Base-by-base conservation (phyloP, 2,113 vertebrate genomes). In the Lanius collurio region DNA sequence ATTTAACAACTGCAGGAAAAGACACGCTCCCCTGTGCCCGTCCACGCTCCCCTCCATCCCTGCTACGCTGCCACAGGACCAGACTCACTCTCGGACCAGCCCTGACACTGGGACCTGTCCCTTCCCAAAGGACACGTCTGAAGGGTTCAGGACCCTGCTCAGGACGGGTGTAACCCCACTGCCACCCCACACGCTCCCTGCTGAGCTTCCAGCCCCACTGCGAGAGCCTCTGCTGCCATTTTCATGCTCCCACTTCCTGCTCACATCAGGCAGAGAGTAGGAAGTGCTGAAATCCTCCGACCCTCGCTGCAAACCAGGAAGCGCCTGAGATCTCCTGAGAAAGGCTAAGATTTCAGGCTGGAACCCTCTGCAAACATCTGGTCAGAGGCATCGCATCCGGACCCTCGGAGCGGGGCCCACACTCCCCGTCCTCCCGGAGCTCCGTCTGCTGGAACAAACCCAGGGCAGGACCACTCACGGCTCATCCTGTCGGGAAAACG, bases 211-310 rank as follows among this genome's bases (percentile, higher is more conserved):
- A 68, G 87, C 82, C 74, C 83, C 3, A 1, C 77, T 10, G n/a
- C 13, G 2, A n/a, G 37, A 37, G 1, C 59, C 56, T 50, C 26
- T 67, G 77, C 80, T 94, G 91, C 79, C 88, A 39, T 94, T 70
- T 89, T 74, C 83, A 4, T 0, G 59, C 78, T 93, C 90, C 78
- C 85, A 83, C 90, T 97, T 95, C 94, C 93, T 92, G 88, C 83
- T 90, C 46, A 1, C 70, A 47, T 16, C 87, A 76, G 56, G 79
- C 92, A 67, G 68, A 5, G 47, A 92, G 84, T 53, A 73, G 96
- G 94, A 96, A 96, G 88, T 65, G 83, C 91, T 44, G 76, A 95
- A 84, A 94, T 68, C 67, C 92, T 75, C 64, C 33, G 11, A 47
- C 82, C 88, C 89, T 69, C 28, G 1, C 64, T 35, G 62, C 93